Conservation (phyloP, 1,140 invertebrate species). For the Tribolium castaneum region DNA sequence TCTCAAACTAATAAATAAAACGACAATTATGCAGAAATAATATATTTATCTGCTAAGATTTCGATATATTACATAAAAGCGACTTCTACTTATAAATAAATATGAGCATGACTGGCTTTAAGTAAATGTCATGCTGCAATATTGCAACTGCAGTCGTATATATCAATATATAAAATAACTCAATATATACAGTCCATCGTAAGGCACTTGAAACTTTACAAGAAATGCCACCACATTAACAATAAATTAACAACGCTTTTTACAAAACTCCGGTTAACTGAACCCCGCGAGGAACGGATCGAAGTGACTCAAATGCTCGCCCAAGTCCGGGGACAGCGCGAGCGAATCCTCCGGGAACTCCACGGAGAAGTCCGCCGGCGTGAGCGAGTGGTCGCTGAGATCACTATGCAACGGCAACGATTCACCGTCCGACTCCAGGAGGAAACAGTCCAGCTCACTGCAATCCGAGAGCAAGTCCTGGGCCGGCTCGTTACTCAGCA, state of each 20-base stretch:
- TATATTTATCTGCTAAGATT: slow-evolving; percentile 43
- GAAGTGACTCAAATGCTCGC: slow-evolving; percentile 56
- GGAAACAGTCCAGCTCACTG: slow-evolving; percentile 60
- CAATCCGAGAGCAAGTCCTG: slow-evolving; percentile 58
- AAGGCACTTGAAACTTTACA: slow-evolving; percentile 15
- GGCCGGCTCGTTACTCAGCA: slow-evolving; percentile 54
- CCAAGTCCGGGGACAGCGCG: slow-evolving; percentile 58
- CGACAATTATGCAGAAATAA: slow-evolving; percentile 39
- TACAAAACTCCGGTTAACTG: slow-evolving; percentile 51
- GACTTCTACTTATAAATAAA: slow-evolving; percentile 44
- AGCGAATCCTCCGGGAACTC: slow-evolving; percentile 58
- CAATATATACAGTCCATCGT: slow-evolving; percentile 17
- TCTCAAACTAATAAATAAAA: slow-evolving; percentile 39
- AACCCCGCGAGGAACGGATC: slow-evolving; percentile 59
- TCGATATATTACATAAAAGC: slow-evolving; percentile 43
- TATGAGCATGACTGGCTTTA: slow-evolving; percentile 42
- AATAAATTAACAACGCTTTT: slow-evolving; percentile 4
- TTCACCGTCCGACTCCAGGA: slow-evolving; percentile 62
- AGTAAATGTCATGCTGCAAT: slow-evolving; percentile 41
- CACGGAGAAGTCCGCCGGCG: slow-evolving; percentile 58
- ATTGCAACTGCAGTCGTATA: slow-evolving; percentile 42
- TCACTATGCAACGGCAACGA: slow-evolving; percentile 59
- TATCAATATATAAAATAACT: slow-evolving; percentile 40
- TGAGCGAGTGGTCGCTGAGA: slow-evolving; percentile 60
- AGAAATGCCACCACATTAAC: not conserved